Conservation (phyloP, 92 coral and sea anemone species). For the Nematostella vectensis region DNA sequence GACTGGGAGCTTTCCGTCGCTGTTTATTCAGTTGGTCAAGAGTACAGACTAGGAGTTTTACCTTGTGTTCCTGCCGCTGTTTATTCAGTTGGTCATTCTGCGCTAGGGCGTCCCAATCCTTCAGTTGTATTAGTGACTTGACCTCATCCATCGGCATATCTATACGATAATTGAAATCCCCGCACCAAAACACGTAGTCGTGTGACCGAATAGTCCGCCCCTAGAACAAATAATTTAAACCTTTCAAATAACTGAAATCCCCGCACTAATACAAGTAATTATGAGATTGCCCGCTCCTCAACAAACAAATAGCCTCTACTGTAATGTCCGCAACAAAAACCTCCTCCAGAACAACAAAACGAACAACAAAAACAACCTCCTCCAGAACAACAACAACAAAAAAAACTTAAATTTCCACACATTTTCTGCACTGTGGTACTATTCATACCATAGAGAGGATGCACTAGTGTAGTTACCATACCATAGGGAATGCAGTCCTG, state of each 20-base stretch:
- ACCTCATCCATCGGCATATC: constrained; percentile 90
- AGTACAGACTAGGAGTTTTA: constrained; percentile 10
- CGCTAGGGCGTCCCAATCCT: constrained; percentile 68
- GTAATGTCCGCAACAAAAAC: too few relatives aligned
- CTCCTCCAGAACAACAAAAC: too few relatives aligned
- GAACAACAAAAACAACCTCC: too few relatives aligned
- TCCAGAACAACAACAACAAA: too few relatives aligned
- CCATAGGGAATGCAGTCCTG: constrained; percentile 95
- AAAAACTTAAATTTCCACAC: too few relatives aligned
- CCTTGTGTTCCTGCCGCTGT: constrained; percentile 71
- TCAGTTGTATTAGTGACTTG: constrained; percentile 68
- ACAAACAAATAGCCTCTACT: neutral
- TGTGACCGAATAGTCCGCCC: constrained; percentile 84
- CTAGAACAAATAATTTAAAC: constrained; percentile 21
- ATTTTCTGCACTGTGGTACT: too few relatives aligned
- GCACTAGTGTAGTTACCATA: too few relatives aligned
- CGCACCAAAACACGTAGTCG: constrained; percentile 98
- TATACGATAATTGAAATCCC: constrained; percentile 95
- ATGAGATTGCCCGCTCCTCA: neutral
- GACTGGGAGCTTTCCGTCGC: too few relatives aligned
- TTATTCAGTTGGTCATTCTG: constrained; percentile 74
- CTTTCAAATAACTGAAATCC: neutral
- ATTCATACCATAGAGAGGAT: too few relatives aligned
- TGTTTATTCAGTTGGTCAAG: too few relatives aligned
- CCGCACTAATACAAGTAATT: neutral